These are phyloP conservation scores for Chaetorhynchus papuensis DNA, from an alignment of 2,113 vertebrate genomes.

Conservation along the genomic window DNA sequence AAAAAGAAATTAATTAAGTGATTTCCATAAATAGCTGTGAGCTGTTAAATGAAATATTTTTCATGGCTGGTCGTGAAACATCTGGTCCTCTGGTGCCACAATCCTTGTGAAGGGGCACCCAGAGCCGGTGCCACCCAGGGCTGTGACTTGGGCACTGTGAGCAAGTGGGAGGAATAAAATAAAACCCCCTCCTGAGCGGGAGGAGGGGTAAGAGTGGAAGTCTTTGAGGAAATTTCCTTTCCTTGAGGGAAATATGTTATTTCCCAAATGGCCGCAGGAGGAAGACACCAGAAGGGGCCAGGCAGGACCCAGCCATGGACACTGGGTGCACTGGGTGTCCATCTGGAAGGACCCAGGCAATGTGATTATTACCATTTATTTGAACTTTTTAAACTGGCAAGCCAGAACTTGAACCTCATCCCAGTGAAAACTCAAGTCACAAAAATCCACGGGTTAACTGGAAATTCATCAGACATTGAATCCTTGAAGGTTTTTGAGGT, in stretches of 20 bases:
- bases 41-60: background rate
- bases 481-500: background rate
- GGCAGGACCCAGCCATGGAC: background rate
- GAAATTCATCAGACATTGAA: background rate
- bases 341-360: background rate
- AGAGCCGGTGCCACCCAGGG: rapidly evolving
- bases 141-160: background rate
- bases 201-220: background rate
- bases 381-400: background rate
- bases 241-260: background rate
- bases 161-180: background rate
- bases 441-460: background rate
- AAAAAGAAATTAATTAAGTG: background rate
- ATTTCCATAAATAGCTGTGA: background rate
- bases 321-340: background rate
- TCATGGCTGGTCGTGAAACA: background rate
- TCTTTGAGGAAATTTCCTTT: background rate
- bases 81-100: background rate
- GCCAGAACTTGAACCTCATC: background rate
- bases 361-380: background rate
- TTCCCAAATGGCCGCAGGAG: background rate
- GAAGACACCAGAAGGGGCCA: rapidly evolving
- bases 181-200: background rate
- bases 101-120: rapidly evolving
- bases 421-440: background rate